phyloP scores from a whole-genome alignment of 2,113 vertebrate genomes.

The Sapayoa aenigma region DNA sequence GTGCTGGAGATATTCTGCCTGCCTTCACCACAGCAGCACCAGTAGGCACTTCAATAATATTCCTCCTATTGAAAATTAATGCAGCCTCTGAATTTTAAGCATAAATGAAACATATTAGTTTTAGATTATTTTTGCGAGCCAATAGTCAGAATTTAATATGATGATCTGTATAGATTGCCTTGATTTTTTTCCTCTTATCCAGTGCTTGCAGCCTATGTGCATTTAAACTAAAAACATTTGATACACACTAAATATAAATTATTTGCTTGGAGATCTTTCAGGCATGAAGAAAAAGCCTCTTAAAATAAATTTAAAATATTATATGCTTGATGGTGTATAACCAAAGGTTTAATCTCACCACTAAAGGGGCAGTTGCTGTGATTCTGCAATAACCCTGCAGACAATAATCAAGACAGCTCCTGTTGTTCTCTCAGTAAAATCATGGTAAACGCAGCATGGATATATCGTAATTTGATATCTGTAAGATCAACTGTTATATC shows the following conservation, averaged over 20 bases:
- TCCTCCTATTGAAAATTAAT: slow-evolving; percentile 74
- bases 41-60: slow-evolving; percentile 36
- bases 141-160: slow-evolving; percentile 73
- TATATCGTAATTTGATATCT: slow-evolving; percentile 74
- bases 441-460: slow-evolving; percentile 77
- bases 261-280: slow-evolving; percentile 76
- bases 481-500: slow-evolving; percentile 71
- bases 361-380: slow-evolving; percentile 74
- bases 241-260: slow-evolving; percentile 78
- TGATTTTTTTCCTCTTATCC: slow-evolving; percentile 71
- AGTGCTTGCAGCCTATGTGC: slow-evolving; percentile 70
- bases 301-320: slow-evolving; percentile 83
- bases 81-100: slow-evolving; percentile 69
- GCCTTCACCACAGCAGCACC: slow-evolving; percentile 26
- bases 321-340: slow-evolving; percentile 81
- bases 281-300: slow-evolving; percentile 81
- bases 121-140: slow-evolving; percentile 67
- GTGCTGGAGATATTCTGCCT: slow-evolving; percentile 29
- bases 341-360: slow-evolving; percentile 77
- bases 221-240: slow-evolving; percentile 74
- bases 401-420: slow-evolving; percentile 78
- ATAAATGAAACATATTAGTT: slow-evolving; percentile 69
- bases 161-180: slow-evolving; percentile 70
- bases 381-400: slow-evolving; percentile 77
- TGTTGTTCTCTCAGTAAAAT: slow-evolving; percentile 75